Percentiles rank a stretch among this genome's conserved stretches.
phyloP scores from a whole-genome alignment of 2,888 invertebrate genomes.

The Hemicrepidius hirtus region DNA sequence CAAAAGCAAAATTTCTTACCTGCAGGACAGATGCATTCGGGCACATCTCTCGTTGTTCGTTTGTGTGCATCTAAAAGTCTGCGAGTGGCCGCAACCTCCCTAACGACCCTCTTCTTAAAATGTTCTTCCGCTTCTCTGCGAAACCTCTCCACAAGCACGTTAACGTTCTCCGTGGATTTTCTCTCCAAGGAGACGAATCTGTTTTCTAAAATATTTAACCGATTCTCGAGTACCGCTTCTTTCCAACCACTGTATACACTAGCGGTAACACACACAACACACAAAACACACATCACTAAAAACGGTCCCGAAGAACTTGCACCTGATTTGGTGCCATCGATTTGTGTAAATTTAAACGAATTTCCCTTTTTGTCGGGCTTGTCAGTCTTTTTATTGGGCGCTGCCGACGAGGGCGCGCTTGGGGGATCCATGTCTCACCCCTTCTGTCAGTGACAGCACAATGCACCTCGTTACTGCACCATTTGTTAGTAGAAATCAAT shows the following conservation, averaged over 20 bases:
- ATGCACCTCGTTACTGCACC: conserved; percentile 64
- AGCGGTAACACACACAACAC: conserved; percentile 78
- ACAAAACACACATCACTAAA: conserved; percentile 78
- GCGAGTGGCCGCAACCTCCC: conserved; percentile 64
- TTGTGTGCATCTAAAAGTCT: conserved; percentile 58
- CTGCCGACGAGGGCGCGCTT: conserved; percentile 58
- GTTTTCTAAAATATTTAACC: conserved; percentile 75
- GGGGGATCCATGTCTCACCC: conserved; percentile 66
- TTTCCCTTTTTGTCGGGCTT: conserved; percentile 44
- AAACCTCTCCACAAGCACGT: conserved; percentile 75
- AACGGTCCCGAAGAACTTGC: conserved; percentile 61
- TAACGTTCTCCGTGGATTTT: conserved; percentile 67
- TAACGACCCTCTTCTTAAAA: conserved; percentile 68
- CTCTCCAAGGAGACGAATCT: conserved; percentile 75
- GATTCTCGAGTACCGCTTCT: conserved; percentile 74
- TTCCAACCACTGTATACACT: conserved; percentile 78
- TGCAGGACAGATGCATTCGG: conserved; percentile 84
- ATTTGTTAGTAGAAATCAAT: conserved; percentile 50
- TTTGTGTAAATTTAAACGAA: conserved; percentile 44
- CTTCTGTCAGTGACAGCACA: conserved; percentile 58
- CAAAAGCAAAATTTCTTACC: conserved; percentile 71
- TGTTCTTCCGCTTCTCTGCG: conserved; percentile 74
- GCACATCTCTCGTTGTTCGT: conserved; percentile 75
- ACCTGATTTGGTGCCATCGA: conserved; percentile 44
- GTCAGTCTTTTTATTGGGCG: conserved; percentile 60